Evolutionary conservation across 2,797 vertebrate genomes (phyloP), one percentile per base, ranked within the genome.

Genomic region (Sebastolobus altivelis): DNA sequence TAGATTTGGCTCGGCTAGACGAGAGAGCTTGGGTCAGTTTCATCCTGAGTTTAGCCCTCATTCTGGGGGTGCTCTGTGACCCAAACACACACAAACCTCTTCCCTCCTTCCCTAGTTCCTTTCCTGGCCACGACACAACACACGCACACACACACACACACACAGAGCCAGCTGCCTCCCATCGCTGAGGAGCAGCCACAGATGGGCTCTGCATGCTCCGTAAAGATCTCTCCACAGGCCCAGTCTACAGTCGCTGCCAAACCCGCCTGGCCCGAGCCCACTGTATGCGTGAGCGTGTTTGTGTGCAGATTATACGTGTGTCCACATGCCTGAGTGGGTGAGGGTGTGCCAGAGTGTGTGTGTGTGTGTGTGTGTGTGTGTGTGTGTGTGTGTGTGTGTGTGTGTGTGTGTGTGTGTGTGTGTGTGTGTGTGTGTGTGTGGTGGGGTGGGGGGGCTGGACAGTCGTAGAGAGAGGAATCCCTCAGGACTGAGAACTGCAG

Each of bases 141-240:
- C 84, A 81, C 58, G 74, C 71, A 71, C 74, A 75, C 56, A 87
- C 71, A 88, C 73, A 86, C 82, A 86, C 55, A 81, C 90, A 89
- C 88, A 93, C 83, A 73, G 73, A 90, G 85, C 93, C 94, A 95
- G 94, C 94, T 95, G 94, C 94, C 95, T 95, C 91, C 93, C 90
- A 92, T 94, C 93, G 91, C 93, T 56, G 89, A 92, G 92, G 90
- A 94, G 90, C 90, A 91, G 89, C 92, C 94, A 93, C 95, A 96
- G 95, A 95, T 95, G 95, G 95, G 93, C 92, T 89, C 94, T 94
- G 92, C 94, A 93, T 94, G 94, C 94, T 95, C 90, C 87, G 92
- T 96, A 95, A 95, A 95, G 94, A 96, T 95, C 93, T 94, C 94
- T 94, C 93, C 92, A 93, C 93, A 92, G 92, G 92, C 91, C 90